These are phyloP conservation scores for Phengaris arion DNA, from an alignment of 2,888 invertebrate species.

Conservation along the genomic window DNA sequence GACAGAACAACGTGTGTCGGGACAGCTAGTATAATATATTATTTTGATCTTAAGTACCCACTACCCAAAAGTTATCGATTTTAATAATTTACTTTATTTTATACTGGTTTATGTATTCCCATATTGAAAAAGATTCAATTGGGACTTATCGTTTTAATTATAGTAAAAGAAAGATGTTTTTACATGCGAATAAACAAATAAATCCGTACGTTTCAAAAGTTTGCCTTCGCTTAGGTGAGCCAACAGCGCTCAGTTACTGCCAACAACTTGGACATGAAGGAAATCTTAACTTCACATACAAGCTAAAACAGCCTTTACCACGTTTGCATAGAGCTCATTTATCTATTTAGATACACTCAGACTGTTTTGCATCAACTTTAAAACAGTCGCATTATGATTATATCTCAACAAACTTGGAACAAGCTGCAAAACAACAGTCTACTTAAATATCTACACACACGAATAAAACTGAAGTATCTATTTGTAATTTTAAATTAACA, in stretches of 20 bases:
- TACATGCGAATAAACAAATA: constrained; percentile 17
- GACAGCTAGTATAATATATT: no score
- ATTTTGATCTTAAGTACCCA: no score
- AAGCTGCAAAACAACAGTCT: background rate
- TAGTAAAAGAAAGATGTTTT: background rate
- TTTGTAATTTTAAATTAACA: no score
- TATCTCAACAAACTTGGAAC: background rate
- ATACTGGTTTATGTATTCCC: no score
- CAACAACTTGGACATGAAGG: constrained; percentile 18
- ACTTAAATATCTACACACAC: background rate
- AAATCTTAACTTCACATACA: background rate
- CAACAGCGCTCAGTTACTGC: constrained; percentile 3
- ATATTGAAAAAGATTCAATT: background rate
- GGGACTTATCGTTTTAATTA: background rate
- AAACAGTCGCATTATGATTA: constrained; percentile 1
- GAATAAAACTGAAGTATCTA: no score
- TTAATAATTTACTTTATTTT: no score
- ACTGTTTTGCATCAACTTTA: constrained; percentile 16
- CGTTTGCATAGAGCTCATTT: background rate
- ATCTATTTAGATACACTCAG: background rate
- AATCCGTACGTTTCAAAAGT: constrained; percentile 20
- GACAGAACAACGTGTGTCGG: no score
- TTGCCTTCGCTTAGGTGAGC: constrained; percentile 11
- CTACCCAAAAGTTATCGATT: no score
- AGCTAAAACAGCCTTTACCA: constrained; percentile 8